Percentiles rank a stretch among this genome's conserved stretches.
Evolutionary conservation across 2,888 invertebrate species (phyloP).

Genomic region (Sesamia inferens): DNA sequence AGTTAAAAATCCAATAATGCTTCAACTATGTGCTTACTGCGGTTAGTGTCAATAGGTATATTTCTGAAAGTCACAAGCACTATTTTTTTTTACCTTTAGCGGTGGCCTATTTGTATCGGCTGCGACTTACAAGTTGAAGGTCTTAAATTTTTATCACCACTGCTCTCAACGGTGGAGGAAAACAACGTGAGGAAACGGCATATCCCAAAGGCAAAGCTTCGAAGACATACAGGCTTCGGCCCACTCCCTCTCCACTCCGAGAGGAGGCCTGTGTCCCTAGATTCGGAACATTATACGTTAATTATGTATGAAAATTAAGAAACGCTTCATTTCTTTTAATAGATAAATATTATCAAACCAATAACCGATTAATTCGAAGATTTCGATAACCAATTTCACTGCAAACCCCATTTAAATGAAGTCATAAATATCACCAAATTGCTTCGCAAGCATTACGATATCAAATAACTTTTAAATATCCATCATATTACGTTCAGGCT

Average conservation of each 20-base stretch:
- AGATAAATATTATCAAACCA: neutral
- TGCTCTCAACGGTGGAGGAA: no score
- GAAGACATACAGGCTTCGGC: no score
- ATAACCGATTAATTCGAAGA: neutral
- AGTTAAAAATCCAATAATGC: neutral
- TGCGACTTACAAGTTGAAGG: no score
- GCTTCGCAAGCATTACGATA: constrained; percentile 43
- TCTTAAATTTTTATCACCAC: no score
- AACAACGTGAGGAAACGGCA: no score
- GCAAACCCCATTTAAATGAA: constrained; percentile 35
- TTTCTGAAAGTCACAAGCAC: neutral
- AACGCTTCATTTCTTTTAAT: neutral
- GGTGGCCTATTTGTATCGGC: no score
- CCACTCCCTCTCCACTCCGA: no score
- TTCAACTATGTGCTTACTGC: neutral
- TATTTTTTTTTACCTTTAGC: neutral
- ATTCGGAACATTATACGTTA: no score
- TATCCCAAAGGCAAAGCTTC: no score
- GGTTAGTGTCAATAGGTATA: neutral
- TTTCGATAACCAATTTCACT: constrained; percentile 28
- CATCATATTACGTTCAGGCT: constrained; percentile 34
- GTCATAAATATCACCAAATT: constrained; percentile 51
- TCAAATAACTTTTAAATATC: constrained; percentile 52
- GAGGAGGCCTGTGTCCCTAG: no score
- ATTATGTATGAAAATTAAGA: neutral